Evolutionary conservation across 1,140 invertebrate genomes (phyloP), one percentile per base, ranked within the genome.

Genomic region (Atta colombica): DNA sequence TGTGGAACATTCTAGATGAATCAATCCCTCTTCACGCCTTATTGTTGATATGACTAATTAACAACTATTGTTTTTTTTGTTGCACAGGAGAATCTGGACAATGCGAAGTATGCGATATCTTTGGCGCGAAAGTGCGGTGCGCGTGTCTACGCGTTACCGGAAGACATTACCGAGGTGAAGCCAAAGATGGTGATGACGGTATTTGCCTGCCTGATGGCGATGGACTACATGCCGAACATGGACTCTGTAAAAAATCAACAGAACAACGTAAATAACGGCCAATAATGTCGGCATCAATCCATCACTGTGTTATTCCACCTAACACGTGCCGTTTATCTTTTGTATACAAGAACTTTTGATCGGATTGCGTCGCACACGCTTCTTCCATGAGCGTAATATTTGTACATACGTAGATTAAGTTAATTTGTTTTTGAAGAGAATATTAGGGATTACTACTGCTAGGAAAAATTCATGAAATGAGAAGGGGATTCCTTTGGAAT

Each of bases 151-250:
- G 99, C 99, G 35, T 95, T 99, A 81, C 99, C 99, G n/a, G 99
- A 99, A 96, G 99, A 99, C 95, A 99, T 99, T 92, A 98, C 98
- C 3, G 99, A 99, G 96, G 97, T 99, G 1, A 99, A 99, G 94
- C 98, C 97, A 45, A 99, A 99, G 96, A 99, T 99, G 99, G 98
- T 99, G 31, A 99, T 99, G 99, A 99, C 99, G 7, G 98, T 99
- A 66, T 99, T 99, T 96, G 99, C 99, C 35, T 99, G 99, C 94
- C 96, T 99, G 86, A 99, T 99, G 99, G 98, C 98, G 25, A 96
- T 98, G 93, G 99, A 99, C 95, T 99, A 99, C 94, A 97, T 99
- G 92, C 98, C 98, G 77, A 97, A 97, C 92, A 97, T 98, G 97
- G 98, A 98, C 91, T 94, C 94, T 2, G 85, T 91, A 39, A 93